Conservation (phyloP, 1,140 invertebrate species). For the Eupeodes corollae region DNA sequence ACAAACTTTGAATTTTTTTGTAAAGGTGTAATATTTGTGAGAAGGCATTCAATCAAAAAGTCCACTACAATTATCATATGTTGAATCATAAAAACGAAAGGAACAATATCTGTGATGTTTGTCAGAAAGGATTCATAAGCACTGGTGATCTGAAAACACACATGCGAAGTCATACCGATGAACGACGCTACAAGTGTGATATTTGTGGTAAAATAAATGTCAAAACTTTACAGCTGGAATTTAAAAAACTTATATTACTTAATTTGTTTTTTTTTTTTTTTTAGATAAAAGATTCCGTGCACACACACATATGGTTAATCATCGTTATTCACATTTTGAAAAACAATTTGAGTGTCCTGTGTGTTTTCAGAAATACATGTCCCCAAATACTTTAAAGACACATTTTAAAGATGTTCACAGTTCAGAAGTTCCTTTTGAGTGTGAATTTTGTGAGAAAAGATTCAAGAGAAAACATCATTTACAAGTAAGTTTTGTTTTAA, state of each 20-base stretch:
- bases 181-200: slow-evolving; percentile 15
- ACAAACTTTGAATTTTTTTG: background rate
- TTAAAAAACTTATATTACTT: background rate
- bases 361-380: slow-evolving; percentile 9
- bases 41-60: slow-evolving; percentile 11
- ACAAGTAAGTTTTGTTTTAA: slow-evolving; percentile 1
- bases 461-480: slow-evolving; percentile 12
- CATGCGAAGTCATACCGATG: slow-evolving; percentile 14
- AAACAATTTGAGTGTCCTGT: slow-evolving; percentile 6
- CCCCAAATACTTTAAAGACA: slow-evolving; percentile 2
- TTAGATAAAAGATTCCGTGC: slow-evolving; percentile 6
- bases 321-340: slow-evolving; percentile 5
- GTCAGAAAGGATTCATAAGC: slow-evolving; percentile 14
- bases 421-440: slow-evolving; percentile 3
- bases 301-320: slow-evolving; percentile 6
- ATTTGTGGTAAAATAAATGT: slow-evolving; percentile 12
- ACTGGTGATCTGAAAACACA: slow-evolving; percentile 19
- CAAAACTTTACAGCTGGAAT: background rate
- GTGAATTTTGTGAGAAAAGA: slow-evolving; percentile 5
- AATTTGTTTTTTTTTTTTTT: slow-evolving; percentile 1
- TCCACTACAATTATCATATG: slow-evolving; percentile 10
- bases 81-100: slow-evolving; percentile 7
- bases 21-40: slow-evolving; percentile 7
- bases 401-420: slow-evolving; percentile 6
- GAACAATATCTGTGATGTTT: slow-evolving; percentile 14